Conservation (phyloP, 2,113 vertebrate genomes). For the Ginglymostoma cirratum region DNA sequence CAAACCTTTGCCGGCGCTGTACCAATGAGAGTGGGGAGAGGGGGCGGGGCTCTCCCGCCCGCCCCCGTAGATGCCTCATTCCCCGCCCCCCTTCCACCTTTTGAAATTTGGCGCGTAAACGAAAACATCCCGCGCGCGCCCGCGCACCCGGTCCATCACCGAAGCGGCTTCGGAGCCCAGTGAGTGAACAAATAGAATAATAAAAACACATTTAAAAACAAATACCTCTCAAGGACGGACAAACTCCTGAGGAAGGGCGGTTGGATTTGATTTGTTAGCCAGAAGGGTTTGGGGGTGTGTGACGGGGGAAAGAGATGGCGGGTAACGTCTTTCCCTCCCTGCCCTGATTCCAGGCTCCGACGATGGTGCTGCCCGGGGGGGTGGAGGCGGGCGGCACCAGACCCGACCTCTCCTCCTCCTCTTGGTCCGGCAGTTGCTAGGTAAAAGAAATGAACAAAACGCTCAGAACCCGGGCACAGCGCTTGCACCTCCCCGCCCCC, state of each 20-base stretch:
- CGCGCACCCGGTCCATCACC: background rate
- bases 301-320: no score
- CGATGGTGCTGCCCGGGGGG: no score
- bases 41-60: background rate
- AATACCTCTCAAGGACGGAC: background rate
- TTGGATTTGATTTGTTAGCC: background rate
- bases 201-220: background rate
- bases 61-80: background rate
- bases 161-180: background rate
- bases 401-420: no score
- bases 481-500: no score
- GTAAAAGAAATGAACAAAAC: no score
- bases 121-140: background rate
- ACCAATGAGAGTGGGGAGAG: background rate
- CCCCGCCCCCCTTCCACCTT: background rate
- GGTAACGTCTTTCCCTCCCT: no score
- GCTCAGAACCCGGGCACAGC: background rate
- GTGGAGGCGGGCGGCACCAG: no score
- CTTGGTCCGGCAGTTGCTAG: no score
- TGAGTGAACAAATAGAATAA: background rate
- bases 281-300: no score
- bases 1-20: background rate
- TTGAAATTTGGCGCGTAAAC: slow-evolving; percentile 32
- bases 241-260: background rate
- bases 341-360: no score